These are phyloP conservation scores for Colletes latitarsis DNA, from an alignment of 1,140 invertebrate genomes.

Conservation along the genomic window DNA sequence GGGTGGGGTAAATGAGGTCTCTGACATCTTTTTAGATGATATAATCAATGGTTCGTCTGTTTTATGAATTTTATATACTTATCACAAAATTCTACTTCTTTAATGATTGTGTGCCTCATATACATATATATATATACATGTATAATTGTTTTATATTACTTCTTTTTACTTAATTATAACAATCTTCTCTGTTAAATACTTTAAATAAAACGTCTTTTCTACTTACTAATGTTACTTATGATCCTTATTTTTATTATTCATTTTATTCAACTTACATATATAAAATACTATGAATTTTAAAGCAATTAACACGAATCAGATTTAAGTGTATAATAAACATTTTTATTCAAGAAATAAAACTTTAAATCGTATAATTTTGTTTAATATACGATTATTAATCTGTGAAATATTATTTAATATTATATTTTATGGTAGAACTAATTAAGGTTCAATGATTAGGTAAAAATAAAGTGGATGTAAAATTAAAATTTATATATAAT, in stretches of 20 bases:
- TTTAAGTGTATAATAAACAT: not conserved
- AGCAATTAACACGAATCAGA: not conserved
- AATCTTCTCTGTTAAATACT: not conserved
- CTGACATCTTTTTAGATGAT: too few relatives aligned
- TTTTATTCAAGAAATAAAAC: not conserved
- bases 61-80: not conserved
- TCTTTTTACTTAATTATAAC: not conserved
- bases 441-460: not conserved
- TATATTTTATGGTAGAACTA: not conserved
- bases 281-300: not conserved
- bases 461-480: not conserved
- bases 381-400: not conserved
- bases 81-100: not conserved
- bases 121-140: not conserved
- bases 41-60: not conserved
- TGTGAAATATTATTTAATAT: not conserved
- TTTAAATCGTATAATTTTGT: not conserved
- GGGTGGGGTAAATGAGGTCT: not conserved
- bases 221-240: not conserved
- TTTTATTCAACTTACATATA: not conserved
- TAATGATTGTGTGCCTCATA: not conserved
- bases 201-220: not conserved
- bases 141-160: not conserved
- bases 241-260: not conserved
- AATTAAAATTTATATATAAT: constrained; percentile 2